Evolutionary conservation across 1,140 invertebrate genomes (phyloP).

Genomic region (Hylyphantes graminicola): DNA sequence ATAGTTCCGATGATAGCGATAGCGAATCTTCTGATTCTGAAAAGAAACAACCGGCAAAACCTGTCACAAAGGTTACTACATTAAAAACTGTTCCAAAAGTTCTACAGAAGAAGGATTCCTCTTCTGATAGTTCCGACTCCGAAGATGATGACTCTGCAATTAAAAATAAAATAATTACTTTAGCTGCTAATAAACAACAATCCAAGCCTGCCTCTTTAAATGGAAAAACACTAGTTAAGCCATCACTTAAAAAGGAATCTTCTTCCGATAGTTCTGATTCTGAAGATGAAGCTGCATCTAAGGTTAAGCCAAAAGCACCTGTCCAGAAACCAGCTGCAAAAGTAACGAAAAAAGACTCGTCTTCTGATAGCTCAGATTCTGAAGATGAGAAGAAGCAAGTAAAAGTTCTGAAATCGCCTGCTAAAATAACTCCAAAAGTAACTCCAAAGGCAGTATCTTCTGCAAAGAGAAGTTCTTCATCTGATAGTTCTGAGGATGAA

Average conservation of each 20-base stretch:
- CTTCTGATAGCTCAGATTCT: conserved; percentile 24
- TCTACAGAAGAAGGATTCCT: conserved; percentile 10
- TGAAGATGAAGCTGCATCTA: neutral
- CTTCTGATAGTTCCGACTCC: conserved; percentile 40
- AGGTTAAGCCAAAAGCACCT: neutral
- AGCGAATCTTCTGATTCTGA: conserved; percentile 20
- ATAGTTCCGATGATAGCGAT: neutral
- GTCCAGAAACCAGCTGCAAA: neutral
- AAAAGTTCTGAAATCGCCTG: neutral
- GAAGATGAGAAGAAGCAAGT: conserved; percentile 1
- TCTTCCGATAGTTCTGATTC: conserved; percentile 37
- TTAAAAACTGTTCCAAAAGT: neutral
- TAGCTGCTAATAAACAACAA: neutral
- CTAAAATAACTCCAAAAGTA: neutral
- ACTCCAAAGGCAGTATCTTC: neutral
- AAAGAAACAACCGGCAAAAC: neutral
- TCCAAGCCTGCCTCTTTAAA: neutral
- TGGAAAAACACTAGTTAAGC: neutral
- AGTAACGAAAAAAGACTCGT: neutral
- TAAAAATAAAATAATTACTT: neutral
- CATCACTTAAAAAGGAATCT: neutral
- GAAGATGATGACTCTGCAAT: conserved; percentile 2
- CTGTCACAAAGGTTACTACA: neutral
- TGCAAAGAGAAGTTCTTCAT: no score
- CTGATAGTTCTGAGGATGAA: conserved; percentile 24